Evolutionary conservation across 37 sponge, comb jelly and placozoan species (phyloP).

Genomic region (Diacarnus erythraeanus): DNA sequence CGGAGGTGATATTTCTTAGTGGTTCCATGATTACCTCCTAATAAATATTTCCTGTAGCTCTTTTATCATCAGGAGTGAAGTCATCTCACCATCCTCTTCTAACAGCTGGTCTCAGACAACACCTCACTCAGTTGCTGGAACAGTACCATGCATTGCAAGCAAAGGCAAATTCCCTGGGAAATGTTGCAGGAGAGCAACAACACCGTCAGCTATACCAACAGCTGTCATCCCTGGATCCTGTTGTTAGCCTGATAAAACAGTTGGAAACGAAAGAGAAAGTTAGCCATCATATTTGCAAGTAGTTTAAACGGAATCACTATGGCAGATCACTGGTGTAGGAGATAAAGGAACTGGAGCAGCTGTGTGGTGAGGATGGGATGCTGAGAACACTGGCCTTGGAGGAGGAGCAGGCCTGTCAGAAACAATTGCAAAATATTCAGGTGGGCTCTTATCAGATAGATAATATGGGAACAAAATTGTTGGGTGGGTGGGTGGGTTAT

Average conservation of each 20-base stretch:
- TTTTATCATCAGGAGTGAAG: too few relatives aligned
- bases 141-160: conserved; percentile 8
- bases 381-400: neutral
- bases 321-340: too few relatives aligned
- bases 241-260: conserved; percentile 29
- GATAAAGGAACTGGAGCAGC: conserved; percentile 8
- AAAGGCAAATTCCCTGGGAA: neutral
- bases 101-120: neutral
- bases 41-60: too few relatives aligned
- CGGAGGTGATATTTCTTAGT: too few relatives aligned
- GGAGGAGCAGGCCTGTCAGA: neutral
- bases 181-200: neutral
- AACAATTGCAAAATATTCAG: neutral
- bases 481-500: too few relatives aligned
- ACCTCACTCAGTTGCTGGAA: conserved; percentile 24
- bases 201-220: neutral
- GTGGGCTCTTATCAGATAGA: neutral
- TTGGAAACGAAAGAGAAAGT: conserved; percentile 22
- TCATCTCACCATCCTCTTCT: neutral
- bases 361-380: neutral
- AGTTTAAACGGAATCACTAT: neutral
- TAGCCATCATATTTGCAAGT: neutral
- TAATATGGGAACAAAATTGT: too few relatives aligned
- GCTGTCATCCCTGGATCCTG: conserved; percentile 26
- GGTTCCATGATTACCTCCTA: too few relatives aligned